These are phyloP conservation scores for Thera britannica DNA, from an alignment of 2,888 invertebrate genomes.

Conservation along the genomic window DNA sequence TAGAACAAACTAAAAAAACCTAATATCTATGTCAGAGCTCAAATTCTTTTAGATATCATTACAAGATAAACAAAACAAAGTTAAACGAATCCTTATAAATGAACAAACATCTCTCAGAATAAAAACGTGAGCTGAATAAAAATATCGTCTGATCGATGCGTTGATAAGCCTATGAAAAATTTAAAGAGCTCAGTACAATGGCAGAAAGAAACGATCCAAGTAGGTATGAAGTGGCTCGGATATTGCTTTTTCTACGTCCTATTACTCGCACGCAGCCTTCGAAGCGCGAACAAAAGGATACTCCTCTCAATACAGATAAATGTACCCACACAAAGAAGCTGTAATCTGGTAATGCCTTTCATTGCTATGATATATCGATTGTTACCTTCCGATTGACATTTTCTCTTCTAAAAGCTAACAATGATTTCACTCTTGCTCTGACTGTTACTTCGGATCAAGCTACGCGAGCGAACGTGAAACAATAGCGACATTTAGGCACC, in stretches of 20 bases:
- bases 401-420: constrained; percentile 38
- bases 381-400: constrained; percentile 40
- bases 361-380: constrained; percentile 51
- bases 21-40: not conserved
- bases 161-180: constrained; percentile 78
- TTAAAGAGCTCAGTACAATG: constrained; percentile 69
- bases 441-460: constrained; percentile 42
- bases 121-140: constrained; percentile 76
- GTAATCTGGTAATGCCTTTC: constrained; percentile 55
- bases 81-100: constrained; percentile 75
- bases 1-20: not conserved
- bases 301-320: constrained; percentile 60
- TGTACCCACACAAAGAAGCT: constrained; percentile 51
- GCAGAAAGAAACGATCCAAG: constrained; percentile 61
- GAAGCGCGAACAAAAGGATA: constrained; percentile 62
- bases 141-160: constrained; percentile 75
- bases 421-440: constrained; percentile 44
- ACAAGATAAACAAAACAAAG: constrained; percentile 47
- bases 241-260: constrained; percentile 65
- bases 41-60: constrained; percentile 4
- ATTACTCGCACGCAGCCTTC: constrained; percentile 62
- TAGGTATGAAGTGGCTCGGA: constrained; percentile 60
- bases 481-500: constrained; percentile 78
- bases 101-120: constrained; percentile 74
- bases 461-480: constrained; percentile 64